Evolutionary conservation across 2,888 invertebrate genomes (phyloP).

Genomic region (Dasysyrphus tricinctus): DNA sequence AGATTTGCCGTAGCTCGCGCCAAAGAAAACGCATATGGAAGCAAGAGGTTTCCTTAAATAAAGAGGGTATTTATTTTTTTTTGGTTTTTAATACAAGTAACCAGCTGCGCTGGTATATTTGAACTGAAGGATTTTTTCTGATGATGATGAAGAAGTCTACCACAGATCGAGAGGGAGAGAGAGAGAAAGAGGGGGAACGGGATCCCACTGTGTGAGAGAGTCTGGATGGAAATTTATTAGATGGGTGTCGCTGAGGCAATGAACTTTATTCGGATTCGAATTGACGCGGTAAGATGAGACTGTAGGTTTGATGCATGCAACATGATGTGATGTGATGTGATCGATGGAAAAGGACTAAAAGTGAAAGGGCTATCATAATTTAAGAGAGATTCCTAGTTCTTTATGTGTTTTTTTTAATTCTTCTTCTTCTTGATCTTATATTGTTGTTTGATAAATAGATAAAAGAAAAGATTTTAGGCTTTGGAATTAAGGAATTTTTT

Average conservation of each 20-base stretch:
- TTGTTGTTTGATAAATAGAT: slow-evolving; percentile 26
- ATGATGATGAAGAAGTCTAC: slow-evolving; percentile 23
- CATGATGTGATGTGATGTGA: slow-evolving; percentile 39
- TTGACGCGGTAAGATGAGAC: slow-evolving; percentile 69
- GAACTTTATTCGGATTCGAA: slow-evolving; percentile 64
- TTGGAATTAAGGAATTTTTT: slow-evolving; percentile 33
- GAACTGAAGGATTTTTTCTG: slow-evolving; percentile 48
- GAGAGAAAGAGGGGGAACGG: not conserved
- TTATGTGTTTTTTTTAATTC: slow-evolving; percentile 20
- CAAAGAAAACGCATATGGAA: slow-evolving; percentile 68
- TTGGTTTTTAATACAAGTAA: slow-evolving; percentile 7
- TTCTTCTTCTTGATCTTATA: slow-evolving; percentile 15
- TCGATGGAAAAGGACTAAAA: slow-evolving; percentile 59
- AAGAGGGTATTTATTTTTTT: slow-evolving; percentile 30
- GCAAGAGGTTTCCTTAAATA: slow-evolving; percentile 17
- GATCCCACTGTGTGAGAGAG: slow-evolving; percentile 43
- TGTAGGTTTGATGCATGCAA: slow-evolving; percentile 39
- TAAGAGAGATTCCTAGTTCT: not conserved
- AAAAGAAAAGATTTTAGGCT: slow-evolving; percentile 41
- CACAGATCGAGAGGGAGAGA: not conserved
- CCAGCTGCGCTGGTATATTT: slow-evolving; percentile 63
- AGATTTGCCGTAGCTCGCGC: slow-evolving; percentile 67
- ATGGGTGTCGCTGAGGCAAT: slow-evolving; percentile 73
- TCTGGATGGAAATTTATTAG: slow-evolving; percentile 70
- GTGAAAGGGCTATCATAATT: slow-evolving; percentile 52